These are phyloP conservation scores for Glaucopsyche alexis DNA, from an alignment of 2,888 invertebrate species.

Conservation along the genomic window DNA sequence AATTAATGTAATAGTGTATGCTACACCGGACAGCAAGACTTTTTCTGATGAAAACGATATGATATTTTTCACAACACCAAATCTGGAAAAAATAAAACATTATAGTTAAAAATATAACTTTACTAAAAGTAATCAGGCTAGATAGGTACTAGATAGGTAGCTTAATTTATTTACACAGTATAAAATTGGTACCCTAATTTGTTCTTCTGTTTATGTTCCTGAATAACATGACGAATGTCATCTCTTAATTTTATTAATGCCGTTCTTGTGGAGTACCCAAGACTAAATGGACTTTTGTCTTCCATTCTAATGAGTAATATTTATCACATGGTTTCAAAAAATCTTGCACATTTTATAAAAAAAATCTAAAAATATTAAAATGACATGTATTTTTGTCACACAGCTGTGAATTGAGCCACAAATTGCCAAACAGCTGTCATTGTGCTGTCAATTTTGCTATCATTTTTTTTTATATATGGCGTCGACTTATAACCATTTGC, in stretches of 20 bases:
- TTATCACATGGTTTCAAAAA: constrained; percentile 25
- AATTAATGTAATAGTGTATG: constrained; percentile 65
- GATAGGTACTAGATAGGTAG: background rate
- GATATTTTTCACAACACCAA: constrained; percentile 56
- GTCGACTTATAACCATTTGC: background rate
- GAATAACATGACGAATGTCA: constrained; percentile 83
- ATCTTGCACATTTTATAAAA: background rate
- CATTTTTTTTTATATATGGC: too few species aligned
- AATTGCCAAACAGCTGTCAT: background rate
- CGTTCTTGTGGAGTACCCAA: constrained; percentile 83
- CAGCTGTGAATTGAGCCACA: background rate
- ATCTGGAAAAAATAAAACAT: constrained; percentile 53
- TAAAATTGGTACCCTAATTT: constrained; percentile 62
- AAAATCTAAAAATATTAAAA: constrained; percentile 9
- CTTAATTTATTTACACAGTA: constrained; percentile 18
- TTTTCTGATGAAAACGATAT: constrained; percentile 74
- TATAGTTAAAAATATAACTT: constrained; percentile 29
- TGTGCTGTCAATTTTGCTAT: too few species aligned
- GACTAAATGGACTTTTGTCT: constrained; percentile 54
- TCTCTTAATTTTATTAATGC: constrained; percentile 85
- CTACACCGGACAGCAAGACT: constrained; percentile 67
- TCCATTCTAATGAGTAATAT: constrained; percentile 51
- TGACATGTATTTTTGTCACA: background rate
- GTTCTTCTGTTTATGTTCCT: constrained; percentile 82
- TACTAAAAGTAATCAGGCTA: background rate